A percentile compares a stretch with the other conserved stretches of the same genome.
Conservation (phyloP, 2,888 invertebrate species). For the Gerris lacustris region DNA sequence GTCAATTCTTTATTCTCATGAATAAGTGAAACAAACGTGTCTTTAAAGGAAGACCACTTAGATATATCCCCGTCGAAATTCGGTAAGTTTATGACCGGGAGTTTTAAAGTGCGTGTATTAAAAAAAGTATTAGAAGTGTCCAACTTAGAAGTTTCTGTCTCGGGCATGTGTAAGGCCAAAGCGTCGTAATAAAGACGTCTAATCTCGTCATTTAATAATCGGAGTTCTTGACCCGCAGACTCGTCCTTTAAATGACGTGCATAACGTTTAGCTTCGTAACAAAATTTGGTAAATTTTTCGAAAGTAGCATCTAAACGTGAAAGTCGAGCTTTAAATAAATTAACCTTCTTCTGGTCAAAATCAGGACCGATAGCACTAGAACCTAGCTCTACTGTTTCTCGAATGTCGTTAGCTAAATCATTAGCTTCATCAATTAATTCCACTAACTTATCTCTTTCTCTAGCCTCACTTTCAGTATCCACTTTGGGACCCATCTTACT, state of each 20-base stretch:
- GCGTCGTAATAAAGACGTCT: neutral
- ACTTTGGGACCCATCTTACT: too few relatives aligned
- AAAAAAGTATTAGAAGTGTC: neutral
- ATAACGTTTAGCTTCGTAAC: neutral
- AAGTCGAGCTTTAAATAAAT: neutral
- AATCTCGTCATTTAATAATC: neutral
- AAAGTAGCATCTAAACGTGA: neutral
- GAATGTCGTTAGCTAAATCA: too few relatives aligned
- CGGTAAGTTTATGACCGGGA: conserved; percentile 7
- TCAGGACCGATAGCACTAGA: too few relatives aligned
- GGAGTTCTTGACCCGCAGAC: neutral
- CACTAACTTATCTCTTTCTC: too few relatives aligned
- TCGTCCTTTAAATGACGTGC: neutral
- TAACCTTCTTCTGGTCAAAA: too few relatives aligned
- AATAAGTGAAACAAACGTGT: conserved; percentile 11
- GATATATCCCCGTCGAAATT: conserved; percentile 7
- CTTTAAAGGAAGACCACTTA: conserved; percentile 8
- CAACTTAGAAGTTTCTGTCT: neutral
- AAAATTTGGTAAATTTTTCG: neutral
- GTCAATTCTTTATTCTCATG: neutral
- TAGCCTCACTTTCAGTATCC: too few relatives aligned
- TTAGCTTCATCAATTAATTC: too few relatives aligned
- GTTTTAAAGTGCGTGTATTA: neutral
- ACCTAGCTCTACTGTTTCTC: too few relatives aligned
- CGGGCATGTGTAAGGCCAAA: neutral